phyloP scores from a whole-genome alignment of 2,888 invertebrate species.

The Diplazon laetatorius region DNA sequence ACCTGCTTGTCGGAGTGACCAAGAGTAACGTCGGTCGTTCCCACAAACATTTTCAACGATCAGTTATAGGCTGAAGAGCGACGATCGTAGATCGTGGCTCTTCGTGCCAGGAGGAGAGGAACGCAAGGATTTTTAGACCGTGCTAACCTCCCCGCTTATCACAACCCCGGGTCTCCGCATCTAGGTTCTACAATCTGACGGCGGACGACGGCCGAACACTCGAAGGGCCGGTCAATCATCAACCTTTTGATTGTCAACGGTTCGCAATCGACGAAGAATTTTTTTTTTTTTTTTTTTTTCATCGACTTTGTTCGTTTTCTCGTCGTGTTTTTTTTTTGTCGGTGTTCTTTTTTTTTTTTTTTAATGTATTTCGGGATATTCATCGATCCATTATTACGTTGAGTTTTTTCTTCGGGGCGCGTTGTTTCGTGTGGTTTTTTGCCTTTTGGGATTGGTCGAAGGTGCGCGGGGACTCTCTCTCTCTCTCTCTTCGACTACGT shows the following conservation, averaged over 20 bases:
- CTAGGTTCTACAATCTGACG: slow-evolving; percentile 72
- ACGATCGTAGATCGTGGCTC: slow-evolving; percentile 60
- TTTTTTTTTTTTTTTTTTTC: slow-evolving; percentile 42
- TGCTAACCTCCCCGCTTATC: slow-evolving; percentile 77
- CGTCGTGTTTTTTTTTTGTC: too few relatives aligned
- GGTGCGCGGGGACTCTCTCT: slow-evolving; percentile 46
- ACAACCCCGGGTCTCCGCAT: slow-evolving; percentile 74
- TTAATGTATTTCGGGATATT: background rate
- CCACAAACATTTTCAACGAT: slow-evolving; percentile 79
- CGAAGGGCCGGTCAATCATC: slow-evolving; percentile 34
- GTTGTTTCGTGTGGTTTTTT: slow-evolving; percentile 42
- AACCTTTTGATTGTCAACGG: slow-evolving; percentile 77
- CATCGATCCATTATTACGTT: slow-evolving; percentile 71
- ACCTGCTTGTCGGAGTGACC: slow-evolving; percentile 82
- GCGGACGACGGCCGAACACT: slow-evolving; percentile 51
- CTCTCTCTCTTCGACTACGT: too few relatives aligned
- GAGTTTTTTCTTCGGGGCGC: too few relatives aligned
- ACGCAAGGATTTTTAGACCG: slow-evolving; percentile 71
- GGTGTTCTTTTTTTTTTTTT: background rate
- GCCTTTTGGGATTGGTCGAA: slow-evolving; percentile 46
- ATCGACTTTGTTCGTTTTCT: slow-evolving; percentile 20
- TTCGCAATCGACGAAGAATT: slow-evolving; percentile 68
- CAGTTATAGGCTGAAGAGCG: slow-evolving; percentile 67
- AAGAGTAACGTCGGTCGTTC: slow-evolving; percentile 82
- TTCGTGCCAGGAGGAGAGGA: slow-evolving; percentile 69